Conservation (phyloP, 2,888 invertebrate species). For the Erebia ligea region DNA sequence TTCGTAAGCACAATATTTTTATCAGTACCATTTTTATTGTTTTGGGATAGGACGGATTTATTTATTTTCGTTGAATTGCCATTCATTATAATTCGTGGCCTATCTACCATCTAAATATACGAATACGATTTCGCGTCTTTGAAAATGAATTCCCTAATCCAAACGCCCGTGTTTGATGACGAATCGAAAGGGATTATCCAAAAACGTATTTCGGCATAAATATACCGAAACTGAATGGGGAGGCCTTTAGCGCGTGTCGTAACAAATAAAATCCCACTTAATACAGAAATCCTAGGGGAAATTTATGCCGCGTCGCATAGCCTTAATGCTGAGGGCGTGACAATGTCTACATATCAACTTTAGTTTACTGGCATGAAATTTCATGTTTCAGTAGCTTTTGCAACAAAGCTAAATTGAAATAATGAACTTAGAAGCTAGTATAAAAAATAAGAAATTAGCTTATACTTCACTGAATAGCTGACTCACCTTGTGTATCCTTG, state of each 20-base stretch:
- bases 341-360: conserved; percentile 75
- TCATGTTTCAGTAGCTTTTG: conserved; percentile 29
- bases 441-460: too few species aligned
- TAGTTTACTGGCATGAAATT: conserved; percentile 49
- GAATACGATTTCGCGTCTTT: conserved; percentile 29
- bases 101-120: neutral
- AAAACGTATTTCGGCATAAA: conserved; percentile 42
- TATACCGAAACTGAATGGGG: conserved; percentile 47
- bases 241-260: conserved; percentile 69
- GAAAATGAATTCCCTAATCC: conserved; percentile 30
- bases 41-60: neutral
- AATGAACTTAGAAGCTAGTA: too few species aligned
- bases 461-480: too few species aligned
- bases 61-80: neutral
- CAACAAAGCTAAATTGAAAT: neutral
- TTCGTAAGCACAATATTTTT: conserved; percentile 45
- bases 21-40: neutral
- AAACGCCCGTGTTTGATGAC: conserved; percentile 36
- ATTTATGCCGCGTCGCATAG: conserved; percentile 79
- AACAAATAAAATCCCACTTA: conserved; percentile 80
- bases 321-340: conserved; percentile 77
- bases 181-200: conserved; percentile 40
- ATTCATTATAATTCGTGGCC: neutral
- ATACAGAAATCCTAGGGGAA: conserved; percentile 74
- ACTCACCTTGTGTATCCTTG: too few species aligned